phyloP scores from a whole-genome alignment of 2,888 invertebrate species.

The Brenthis hecate region DNA sequence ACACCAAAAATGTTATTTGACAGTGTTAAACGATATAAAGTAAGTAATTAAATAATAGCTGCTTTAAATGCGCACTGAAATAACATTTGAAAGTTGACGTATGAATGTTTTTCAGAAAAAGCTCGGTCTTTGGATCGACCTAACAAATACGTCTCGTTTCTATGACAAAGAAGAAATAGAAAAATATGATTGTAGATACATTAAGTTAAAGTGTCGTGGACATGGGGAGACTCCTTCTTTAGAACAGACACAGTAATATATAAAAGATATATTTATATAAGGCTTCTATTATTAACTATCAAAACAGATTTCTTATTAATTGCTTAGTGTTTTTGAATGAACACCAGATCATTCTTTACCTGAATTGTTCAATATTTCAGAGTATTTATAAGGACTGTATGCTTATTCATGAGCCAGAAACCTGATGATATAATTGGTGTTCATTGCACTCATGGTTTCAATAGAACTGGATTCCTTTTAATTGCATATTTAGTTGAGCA shows the following conservation, averaged over 20 bases:
- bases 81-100: slow-evolving; percentile 29
- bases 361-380: slow-evolving; percentile 46
- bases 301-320: neutral
- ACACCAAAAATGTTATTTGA: slow-evolving; percentile 93
- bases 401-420: slow-evolving; percentile 88
- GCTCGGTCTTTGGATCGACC: slow-evolving; percentile 97
- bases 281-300: neutral
- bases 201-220: slow-evolving; percentile 94
- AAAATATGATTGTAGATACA: slow-evolving; percentile 88
- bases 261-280: neutral
- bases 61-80: slow-evolving; percentile 1
- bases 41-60: slow-evolving; percentile 57
- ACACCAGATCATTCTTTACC: neutral
- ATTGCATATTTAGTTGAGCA: slow-evolving; percentile 94
- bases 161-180: slow-evolving; percentile 93
- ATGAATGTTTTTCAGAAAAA: slow-evolving; percentile 83
- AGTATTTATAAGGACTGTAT: slow-evolving; percentile 91
- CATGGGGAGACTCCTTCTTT: slow-evolving; percentile 95
- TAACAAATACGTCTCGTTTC: slow-evolving; percentile 97
- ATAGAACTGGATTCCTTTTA: slow-evolving; percentile 97
- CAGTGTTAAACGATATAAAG: slow-evolving; percentile 89
- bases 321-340: neutral
- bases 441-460: slow-evolving; percentile 99
- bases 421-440: slow-evolving; percentile 91
- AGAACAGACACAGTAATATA: slow-evolving; percentile 86